Percentiles rank a stretch among this genome's conserved stretches.
Evolutionary conservation across 2,888 invertebrate genomes (phyloP).

Genomic region (Morpho deidamia): DNA sequence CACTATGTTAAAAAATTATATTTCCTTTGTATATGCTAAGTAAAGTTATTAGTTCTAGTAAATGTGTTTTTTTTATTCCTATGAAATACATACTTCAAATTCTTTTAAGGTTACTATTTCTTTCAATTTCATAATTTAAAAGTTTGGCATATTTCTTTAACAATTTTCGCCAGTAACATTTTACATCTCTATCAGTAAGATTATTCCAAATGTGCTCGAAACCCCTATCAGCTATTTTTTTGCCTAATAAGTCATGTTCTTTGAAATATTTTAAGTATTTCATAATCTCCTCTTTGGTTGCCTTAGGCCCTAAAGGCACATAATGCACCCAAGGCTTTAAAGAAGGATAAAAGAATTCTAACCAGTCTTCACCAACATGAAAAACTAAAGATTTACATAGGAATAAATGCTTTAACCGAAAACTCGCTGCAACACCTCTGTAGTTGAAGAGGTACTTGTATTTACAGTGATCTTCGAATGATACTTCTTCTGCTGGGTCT

Average conservation of each 20-base stretch:
- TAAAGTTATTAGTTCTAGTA: constrained; percentile 18
- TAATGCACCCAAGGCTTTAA: constrained; percentile 98
- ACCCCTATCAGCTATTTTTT: constrained; percentile 90
- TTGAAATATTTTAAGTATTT: constrained; percentile 86
- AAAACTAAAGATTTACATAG: constrained; percentile 95
- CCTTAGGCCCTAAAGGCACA: constrained; percentile 85
- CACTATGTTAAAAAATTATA: not conserved
- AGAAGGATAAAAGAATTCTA: constrained; percentile 95
- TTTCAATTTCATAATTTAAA: constrained; percentile 81
- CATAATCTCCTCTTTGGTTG: constrained; percentile 83
- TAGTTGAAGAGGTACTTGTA: constrained; percentile 97
- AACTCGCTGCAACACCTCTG: constrained; percentile 97
- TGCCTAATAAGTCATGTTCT: constrained; percentile 84
- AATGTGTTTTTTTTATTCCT: constrained; percentile 4
- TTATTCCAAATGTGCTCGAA: constrained; percentile 90
- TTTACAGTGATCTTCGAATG: constrained; percentile 94
- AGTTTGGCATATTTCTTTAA: constrained; percentile 86
- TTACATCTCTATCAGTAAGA: constrained; percentile 88
- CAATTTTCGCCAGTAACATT: constrained; percentile 91
- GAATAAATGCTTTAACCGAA: constrained; percentile 96
- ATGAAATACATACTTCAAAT: constrained; percentile 38
- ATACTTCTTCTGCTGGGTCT: constrained; percentile 90
- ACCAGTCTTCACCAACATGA: constrained; percentile 96
- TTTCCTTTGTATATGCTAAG: constrained; percentile 15
- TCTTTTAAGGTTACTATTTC: constrained; percentile 78